These are phyloP conservation scores for Macropis europaea DNA, from an alignment of 2,888 invertebrate genomes.

Conservation along the genomic window DNA sequence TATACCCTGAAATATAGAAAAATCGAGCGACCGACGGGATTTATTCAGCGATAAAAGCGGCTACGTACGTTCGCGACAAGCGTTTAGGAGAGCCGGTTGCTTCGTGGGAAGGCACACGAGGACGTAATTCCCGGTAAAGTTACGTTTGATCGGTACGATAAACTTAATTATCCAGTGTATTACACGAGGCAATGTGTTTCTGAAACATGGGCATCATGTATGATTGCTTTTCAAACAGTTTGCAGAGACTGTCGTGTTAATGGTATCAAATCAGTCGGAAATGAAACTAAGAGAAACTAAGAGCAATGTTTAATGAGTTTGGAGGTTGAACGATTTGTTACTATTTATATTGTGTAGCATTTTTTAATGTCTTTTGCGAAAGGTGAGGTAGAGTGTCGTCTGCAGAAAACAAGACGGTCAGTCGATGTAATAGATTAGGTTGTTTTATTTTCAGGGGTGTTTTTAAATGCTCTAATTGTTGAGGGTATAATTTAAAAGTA, in stretches of 20 bases:
- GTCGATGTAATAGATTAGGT: too few species aligned
- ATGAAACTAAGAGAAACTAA: too few species aligned
- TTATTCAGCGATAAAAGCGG: constrained; percentile 37
- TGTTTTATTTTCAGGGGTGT: too few species aligned
- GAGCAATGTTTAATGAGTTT: too few species aligned
- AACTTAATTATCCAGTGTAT: not conserved
- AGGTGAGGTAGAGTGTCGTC: too few species aligned
- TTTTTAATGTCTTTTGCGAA: too few species aligned
- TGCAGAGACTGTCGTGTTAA: too few species aligned
- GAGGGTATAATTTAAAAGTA: too few species aligned
- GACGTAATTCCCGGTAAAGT: constrained; percentile 5
- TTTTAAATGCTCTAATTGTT: not conserved
- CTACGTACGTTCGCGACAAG: constrained; percentile 9
- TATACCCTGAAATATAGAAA: constrained; percentile 11
- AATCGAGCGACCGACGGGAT: constrained; percentile 24
- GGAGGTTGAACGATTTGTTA: too few species aligned
- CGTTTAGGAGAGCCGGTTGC: constrained; percentile 11
- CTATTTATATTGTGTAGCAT: too few species aligned
- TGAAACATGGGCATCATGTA: not conserved
- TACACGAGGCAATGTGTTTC: not conserved
- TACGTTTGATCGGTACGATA: constrained; percentile 19
- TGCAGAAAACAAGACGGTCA: too few species aligned
- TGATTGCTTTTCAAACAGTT: not conserved
- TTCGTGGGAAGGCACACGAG: constrained; percentile 10
- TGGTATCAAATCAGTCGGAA: too few species aligned